These are phyloP conservation scores for Gyrodactylus salaris DNA, from an alignment of 1,140 invertebrate species.

Conservation along the genomic window DNA sequence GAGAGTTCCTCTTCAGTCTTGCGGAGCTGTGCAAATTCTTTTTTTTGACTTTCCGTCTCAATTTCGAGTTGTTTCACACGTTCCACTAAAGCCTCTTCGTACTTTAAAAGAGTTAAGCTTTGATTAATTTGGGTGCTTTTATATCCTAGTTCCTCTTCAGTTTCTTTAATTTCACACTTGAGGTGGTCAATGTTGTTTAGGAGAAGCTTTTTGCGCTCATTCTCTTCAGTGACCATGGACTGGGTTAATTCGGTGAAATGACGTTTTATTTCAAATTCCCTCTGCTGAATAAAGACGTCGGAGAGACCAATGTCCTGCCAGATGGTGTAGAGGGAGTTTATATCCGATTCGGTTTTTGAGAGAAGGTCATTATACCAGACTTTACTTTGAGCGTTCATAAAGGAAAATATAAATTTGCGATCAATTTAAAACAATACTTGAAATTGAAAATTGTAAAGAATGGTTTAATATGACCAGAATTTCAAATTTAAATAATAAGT, in stretches of 20 bases:
- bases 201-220: neutral
- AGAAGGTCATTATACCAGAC: neutral
- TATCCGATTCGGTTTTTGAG: neutral
- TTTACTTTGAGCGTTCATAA: no score
- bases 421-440: no score
- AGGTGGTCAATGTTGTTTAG: neutral
- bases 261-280: neutral
- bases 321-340: neutral
- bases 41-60: neutral
- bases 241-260: neutral
- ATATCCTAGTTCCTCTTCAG: neutral
- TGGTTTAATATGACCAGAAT: no score
- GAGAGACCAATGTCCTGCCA: neutral
- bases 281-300: neutral
- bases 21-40: neutral
- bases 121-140: neutral
- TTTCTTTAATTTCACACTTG: neutral
- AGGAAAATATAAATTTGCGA: no score
- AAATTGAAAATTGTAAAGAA: no score
- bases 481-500: no score
- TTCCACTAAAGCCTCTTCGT: neutral
- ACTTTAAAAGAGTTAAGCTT: neutral
- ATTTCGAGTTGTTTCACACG: neutral
- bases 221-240: neutral
- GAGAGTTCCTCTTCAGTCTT: neutral